Conservation (phyloP, 2,797 vertebrate species). For the Sebastes goodei region DNA sequence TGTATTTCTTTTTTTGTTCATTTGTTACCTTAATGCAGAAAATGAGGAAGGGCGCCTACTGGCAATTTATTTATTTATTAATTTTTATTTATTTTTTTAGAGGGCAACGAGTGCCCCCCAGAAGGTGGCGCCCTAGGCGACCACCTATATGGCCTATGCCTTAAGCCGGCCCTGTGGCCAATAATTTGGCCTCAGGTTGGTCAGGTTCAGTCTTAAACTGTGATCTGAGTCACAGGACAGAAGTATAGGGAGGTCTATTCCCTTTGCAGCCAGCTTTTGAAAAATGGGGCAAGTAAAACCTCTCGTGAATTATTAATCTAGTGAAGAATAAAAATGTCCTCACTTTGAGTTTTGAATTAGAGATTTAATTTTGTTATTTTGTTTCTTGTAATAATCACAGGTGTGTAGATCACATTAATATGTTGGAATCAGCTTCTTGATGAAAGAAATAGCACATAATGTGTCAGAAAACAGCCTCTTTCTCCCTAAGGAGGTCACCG, state of each 20-base stretch:
- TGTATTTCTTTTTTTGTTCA: no score
- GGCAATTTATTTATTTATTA: no score
- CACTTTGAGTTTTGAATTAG: background rate
- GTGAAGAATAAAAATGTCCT: background rate
- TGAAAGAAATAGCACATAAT: slow-evolving; percentile 42
- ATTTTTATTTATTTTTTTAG: no score
- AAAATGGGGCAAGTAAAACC: slow-evolving; percentile 16
- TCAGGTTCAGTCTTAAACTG: background rate
- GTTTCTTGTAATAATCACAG: background rate
- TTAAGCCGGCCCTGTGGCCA: background rate
- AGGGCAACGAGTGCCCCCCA: no score
- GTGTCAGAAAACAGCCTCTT: slow-evolving; percentile 10
- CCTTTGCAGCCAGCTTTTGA: background rate
- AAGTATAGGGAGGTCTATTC: background rate
- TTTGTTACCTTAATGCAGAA: no score
- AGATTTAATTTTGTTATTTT: background rate
- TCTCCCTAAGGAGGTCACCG: slow-evolving; percentile 61
- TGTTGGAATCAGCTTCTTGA: background rate
- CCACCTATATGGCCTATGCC: no score
- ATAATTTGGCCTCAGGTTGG: background rate
- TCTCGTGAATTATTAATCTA: background rate
- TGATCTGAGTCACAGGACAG: background rate
- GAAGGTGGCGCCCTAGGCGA: no score
- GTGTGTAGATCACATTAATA: background rate
- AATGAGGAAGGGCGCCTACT: no score